Base-by-base conservation (phyloP, 2,888 invertebrate species). In the Sphaerophoria rueppellii region DNA sequence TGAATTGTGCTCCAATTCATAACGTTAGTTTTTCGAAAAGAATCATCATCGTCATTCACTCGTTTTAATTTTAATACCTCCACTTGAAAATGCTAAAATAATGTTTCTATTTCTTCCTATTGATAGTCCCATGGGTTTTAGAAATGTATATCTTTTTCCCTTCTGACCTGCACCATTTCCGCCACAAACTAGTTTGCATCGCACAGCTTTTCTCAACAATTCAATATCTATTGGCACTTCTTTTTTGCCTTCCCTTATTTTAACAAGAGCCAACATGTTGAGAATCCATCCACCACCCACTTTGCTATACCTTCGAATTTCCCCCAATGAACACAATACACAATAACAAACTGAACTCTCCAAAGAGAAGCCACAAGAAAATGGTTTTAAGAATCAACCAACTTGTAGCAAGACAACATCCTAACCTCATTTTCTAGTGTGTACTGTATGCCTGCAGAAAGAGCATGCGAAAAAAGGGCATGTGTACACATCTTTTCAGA, bases 391-490 rank as follows among this genome's bases (percentile, higher is more conserved):
- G 24, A 24, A 24, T 24, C 24, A 1, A 24, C 52, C 52, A 54
- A 67, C 52, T 24, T 24, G 24, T 16, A 67, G 61, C 54, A 78
- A 82, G 77, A 72, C 24, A 24, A 71, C 78, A 82, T 78, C 82
- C 82, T 82, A 74, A 82, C 82, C 82, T 74, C 82, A 69, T 82
- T 82, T 82, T 58, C 55, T 54, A 76, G 35, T 76, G 52, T 54
- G 40, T 76, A 43, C 24, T 24, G 24, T n/a, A n/a, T n/a, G n/a
- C 48, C 34, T 55, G 76, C 34, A 58, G n/a, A n/a, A n/a, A n/a
- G n/a, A n/a, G n/a, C n/a, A n/a, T n/a, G n/a, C n/a, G n/a, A n/a
- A n/a, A n/a, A n/a, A n/a, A n/a, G n/a, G n/a, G n/a, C n/a, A n/a
- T n/a, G n/a, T n/a, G n/a, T n/a, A n/a, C n/a, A n/a, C n/a, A 82